These are phyloP conservation scores for Mechanitis messenoides DNA, from an alignment of 2,888 invertebrate genomes.

Conservation along the genomic window DNA sequence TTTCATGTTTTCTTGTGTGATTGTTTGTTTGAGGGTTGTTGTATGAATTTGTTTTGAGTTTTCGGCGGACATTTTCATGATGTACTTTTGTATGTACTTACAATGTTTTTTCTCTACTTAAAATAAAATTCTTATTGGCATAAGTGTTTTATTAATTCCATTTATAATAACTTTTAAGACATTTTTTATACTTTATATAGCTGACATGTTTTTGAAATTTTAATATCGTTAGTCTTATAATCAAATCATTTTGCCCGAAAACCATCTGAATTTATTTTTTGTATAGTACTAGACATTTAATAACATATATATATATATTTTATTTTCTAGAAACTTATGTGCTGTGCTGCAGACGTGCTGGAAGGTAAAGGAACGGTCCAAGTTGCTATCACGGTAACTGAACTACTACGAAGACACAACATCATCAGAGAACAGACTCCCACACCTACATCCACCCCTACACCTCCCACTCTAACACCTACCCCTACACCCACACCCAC, in stretches of 20 bases:
- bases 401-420: constrained; percentile 81
- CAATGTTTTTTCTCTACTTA: constrained; percentile 55
- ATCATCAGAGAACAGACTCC: constrained; percentile 31
- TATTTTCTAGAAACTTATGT: constrained; percentile 87
- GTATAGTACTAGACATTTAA: too few relatives aligned
- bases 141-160: constrained; percentile 34
- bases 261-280: too few relatives aligned
- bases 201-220: neutral
- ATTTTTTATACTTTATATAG: neutral
- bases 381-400: constrained; percentile 91
- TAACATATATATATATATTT: constrained; percentile 6
- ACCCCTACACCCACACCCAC: constrained; percentile 45
- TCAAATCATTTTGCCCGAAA: too few relatives aligned
- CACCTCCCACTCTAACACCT: constrained; percentile 38
- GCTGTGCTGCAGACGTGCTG: constrained; percentile 93
- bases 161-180: neutral
- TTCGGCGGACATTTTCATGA: constrained; percentile 40
- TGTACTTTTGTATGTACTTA: constrained; percentile 66
- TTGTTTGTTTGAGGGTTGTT: constrained; percentile 14
- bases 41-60: constrained; percentile 31
- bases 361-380: constrained; percentile 92
- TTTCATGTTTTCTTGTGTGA: constrained; percentile 24
- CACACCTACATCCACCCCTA: constrained; percentile 27
- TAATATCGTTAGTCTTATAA: neutral
- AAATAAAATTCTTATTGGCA: constrained; percentile 65